A percentile compares a stretch with the other conserved stretches of the same genome.
These are phyloP conservation scores for Tragelaphus buxtoni DNA, from an alignment of 2,113 vertebrate species.

Conservation along the genomic window DNA sequence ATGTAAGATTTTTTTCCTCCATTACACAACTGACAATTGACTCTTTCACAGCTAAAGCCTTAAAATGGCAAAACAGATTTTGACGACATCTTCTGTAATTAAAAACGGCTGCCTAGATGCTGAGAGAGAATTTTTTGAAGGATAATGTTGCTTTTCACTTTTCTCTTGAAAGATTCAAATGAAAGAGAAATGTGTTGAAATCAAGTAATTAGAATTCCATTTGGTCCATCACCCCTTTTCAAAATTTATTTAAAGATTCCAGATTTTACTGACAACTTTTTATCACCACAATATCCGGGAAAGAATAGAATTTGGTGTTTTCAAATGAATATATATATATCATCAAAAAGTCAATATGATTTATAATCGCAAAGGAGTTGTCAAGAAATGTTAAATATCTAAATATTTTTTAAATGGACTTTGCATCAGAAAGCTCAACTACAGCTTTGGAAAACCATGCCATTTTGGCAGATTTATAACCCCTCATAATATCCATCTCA, in stretches of 20 bases:
- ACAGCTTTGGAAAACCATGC: background rate
- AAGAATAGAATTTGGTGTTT: conserved; percentile 44
- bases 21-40: conserved; percentile 44
- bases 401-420: conserved; percentile 28
- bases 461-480: background rate
- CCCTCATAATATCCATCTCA: background rate
- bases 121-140: conserved; percentile 49
- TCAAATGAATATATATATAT: conserved; percentile 42
- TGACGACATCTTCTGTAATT: conserved; percentile 63
- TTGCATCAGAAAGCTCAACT: conserved; percentile 17
- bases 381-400: conserved; percentile 46
- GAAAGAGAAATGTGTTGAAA: conserved; percentile 54
- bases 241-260: conserved; percentile 58
- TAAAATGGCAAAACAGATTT: conserved; percentile 59
- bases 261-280: conserved; percentile 64
- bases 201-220: conserved; percentile 58
- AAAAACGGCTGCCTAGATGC: conserved; percentile 59
- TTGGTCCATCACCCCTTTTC: conserved; percentile 50
- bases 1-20: conserved; percentile 8
- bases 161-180: conserved; percentile 56
- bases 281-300: conserved; percentile 23
- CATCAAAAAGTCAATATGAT: conserved; percentile 49
- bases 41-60: conserved; percentile 58
- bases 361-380: background rate
- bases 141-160: conserved; percentile 57